These are phyloP conservation scores for Priocnemis perturbator DNA, from an alignment of 2,888 invertebrate species.

Conservation along the genomic window DNA sequence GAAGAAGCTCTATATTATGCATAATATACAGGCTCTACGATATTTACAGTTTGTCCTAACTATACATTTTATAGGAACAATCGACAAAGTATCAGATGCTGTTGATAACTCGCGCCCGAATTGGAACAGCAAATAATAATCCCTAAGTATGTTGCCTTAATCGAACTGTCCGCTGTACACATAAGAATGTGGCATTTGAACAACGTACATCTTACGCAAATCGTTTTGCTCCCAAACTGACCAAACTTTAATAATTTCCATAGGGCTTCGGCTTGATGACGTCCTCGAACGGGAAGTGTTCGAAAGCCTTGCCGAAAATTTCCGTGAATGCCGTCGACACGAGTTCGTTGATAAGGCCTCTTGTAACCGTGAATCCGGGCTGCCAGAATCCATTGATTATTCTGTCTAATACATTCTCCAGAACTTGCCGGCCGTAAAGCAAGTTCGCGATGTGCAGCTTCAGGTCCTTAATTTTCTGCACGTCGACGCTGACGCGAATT, in stretches of 20 bases:
- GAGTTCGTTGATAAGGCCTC: constrained; percentile 88
- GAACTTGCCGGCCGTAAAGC: constrained; percentile 80
- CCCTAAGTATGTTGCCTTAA: too few species aligned
- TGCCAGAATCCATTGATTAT: constrained; percentile 90
- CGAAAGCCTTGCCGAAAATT: constrained; percentile 86
- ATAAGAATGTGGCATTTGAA: too few species aligned
- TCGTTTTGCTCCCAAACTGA: not conserved
- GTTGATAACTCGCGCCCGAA: too few species aligned
- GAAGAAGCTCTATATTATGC: too few species aligned
- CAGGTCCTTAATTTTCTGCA: constrained; percentile 86
- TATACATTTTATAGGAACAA: too few species aligned
- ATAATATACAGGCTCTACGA: too few species aligned
- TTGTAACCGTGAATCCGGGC: constrained; percentile 85
- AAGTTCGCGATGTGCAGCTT: constrained; percentile 86
- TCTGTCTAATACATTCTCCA: constrained; percentile 84
- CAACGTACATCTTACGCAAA: not conserved
- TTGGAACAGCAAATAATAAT: too few species aligned
- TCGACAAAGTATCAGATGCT: too few species aligned
- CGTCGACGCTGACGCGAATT: constrained; percentile 82
- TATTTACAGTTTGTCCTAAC: too few species aligned
- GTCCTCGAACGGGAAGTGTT: constrained; percentile 83
- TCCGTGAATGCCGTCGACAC: constrained; percentile 90
- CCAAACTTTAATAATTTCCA: too few species aligned
- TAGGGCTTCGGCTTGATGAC: constrained; percentile 75
- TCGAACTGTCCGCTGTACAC: too few species aligned